Evolutionary conservation across 2,113 vertebrate genomes (phyloP).

Genomic region (Plectropomus leopardus): DNA sequence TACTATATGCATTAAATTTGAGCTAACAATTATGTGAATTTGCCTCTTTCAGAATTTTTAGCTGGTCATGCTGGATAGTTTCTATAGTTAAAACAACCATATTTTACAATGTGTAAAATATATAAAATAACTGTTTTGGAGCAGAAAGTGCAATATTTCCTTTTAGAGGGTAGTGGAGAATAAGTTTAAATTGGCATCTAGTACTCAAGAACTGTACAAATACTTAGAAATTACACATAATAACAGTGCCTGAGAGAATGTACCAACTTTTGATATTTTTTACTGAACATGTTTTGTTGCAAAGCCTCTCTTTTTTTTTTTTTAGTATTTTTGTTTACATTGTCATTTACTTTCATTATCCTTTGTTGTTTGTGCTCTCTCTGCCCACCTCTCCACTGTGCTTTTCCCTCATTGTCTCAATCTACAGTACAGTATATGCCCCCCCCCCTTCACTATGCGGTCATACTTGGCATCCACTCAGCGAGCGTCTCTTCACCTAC

Average conservation of each 20-base stretch:
- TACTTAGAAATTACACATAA: neutral
- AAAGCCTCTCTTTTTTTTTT: neutral
- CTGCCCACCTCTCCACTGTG: neutral
- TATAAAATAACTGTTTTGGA: neutral
- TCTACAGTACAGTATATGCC: slow-evolving; percentile 4
- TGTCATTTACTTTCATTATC: neutral
- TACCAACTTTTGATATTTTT: neutral
- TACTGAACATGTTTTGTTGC: neutral
- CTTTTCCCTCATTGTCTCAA: neutral
- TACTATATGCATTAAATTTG: neutral
- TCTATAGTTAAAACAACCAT: neutral
- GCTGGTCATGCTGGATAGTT: neutral
- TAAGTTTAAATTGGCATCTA: neutral
- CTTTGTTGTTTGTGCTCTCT: neutral
- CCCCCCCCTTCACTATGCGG: slow-evolving; percentile 38
- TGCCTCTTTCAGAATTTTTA: neutral
- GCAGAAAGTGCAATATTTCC: neutral
- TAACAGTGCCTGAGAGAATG: neutral
- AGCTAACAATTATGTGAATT: neutral
- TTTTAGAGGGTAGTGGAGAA: neutral
- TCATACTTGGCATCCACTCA: slow-evolving; percentile 70
- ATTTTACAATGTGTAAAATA: neutral
- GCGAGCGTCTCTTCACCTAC: slow-evolving; percentile 62
- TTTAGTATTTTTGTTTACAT: neutral
- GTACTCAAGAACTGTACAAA: neutral